Evolutionary conservation across 1,140 invertebrate species (phyloP).

Genomic region (Lithobius niger): DNA sequence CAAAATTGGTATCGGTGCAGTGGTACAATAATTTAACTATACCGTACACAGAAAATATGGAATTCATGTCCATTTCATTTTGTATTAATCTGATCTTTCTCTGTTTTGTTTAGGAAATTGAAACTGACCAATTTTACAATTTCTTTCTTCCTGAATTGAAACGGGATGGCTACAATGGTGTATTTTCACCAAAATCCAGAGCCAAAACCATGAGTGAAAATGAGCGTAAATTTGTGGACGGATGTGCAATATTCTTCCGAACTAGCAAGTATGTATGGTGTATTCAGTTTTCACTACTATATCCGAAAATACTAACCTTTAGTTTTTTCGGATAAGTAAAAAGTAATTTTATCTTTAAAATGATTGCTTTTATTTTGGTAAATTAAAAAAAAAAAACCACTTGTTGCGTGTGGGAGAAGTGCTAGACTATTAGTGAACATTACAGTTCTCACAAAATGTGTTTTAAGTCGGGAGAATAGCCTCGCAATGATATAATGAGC

Average conservation of each 20-base stretch:
- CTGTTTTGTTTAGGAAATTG: slow-evolving; percentile 65
- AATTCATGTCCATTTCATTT: background rate
- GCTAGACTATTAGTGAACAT: too few species aligned
- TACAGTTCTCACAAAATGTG: too few species aligned
- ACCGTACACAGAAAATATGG: too few species aligned
- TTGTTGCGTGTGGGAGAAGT: too few species aligned
- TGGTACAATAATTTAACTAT: too few species aligned
- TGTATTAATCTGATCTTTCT: background rate
- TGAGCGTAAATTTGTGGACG: slow-evolving; percentile 95
- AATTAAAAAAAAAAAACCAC: too few species aligned
- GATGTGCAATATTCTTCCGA: slow-evolving; percentile 96
- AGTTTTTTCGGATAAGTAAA: background rate
- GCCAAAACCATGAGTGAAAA: slow-evolving; percentile 96
- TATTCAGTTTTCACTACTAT: too few species aligned
- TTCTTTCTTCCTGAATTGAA: slow-evolving; percentile 92
- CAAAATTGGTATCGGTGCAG: too few species aligned
- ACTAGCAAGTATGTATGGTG: slow-evolving; percentile 76
- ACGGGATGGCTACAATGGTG: slow-evolving; percentile 85
- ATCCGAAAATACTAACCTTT: background rate
- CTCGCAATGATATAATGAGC: too few species aligned
- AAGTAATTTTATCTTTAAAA: too few species aligned
- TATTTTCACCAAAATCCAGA: slow-evolving; percentile 95
- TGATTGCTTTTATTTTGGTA: too few species aligned
- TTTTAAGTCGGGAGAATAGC: too few species aligned
- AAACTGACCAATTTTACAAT: slow-evolving; percentile 97